A percentile compares a stretch with the other conserved stretches of the same genome.
phyloP scores from a whole-genome alignment of 2,797 vertebrate species.

The Siniperca obscura region DNA sequence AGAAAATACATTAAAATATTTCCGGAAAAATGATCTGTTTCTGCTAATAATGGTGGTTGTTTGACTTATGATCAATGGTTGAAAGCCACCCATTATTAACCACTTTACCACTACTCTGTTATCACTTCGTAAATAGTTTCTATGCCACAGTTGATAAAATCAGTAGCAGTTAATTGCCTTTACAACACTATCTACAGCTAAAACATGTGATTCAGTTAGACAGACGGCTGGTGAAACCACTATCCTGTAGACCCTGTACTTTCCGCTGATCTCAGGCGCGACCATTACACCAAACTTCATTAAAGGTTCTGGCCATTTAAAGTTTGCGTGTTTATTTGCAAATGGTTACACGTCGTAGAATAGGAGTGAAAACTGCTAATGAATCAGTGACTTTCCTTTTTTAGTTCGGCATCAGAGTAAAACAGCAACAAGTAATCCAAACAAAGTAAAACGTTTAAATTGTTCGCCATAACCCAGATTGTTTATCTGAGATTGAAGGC shows the following conservation, averaged over 20 bases:
- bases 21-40: neutral
- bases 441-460: neutral
- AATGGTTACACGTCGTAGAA: fast-evolving
- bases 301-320: constrained; percentile 10
- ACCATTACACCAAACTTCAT: neutral
- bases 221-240: neutral
- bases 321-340: fast-evolving
- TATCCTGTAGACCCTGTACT: neutral
- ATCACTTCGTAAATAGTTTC: constrained; percentile 17
- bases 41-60: neutral
- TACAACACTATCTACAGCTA: neutral
- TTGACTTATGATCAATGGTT: constrained; percentile 2
- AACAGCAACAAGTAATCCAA: neutral
- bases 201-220: constrained; percentile 30
- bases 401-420: constrained; percentile 2
- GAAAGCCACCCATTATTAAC: neutral
- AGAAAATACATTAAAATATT: neutral
- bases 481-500: neutral
- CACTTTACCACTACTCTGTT: neutral
- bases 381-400: neutral
- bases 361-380: fast-evolving
- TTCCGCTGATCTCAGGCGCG: neutral
- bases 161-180: neutral
- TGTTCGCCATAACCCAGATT: fast-evolving
- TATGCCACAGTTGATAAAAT: constrained; percentile 17